A percentile compares a stretch with the other conserved stretches of the same genome.
Evolutionary conservation across 2,888 invertebrate species (phyloP).

Genomic region (Cabera pusaria): DNA sequence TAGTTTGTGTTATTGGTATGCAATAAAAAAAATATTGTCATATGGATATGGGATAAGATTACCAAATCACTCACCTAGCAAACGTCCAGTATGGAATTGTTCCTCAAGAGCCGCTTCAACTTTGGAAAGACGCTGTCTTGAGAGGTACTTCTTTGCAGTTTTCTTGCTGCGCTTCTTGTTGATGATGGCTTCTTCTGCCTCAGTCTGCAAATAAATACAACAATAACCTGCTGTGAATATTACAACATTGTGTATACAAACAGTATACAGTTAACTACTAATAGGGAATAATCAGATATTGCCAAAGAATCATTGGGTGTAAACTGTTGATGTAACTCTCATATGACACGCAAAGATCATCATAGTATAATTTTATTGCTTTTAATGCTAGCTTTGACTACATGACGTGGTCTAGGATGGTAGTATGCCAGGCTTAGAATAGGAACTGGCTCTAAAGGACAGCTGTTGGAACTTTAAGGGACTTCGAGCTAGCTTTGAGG

Average conservation of each 20-base stretch:
- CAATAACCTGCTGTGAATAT: conserved; percentile 1
- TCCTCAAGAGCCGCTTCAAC: conserved; percentile 97
- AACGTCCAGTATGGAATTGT: conserved; percentile 97
- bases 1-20: too few relatives aligned
- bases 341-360: conserved; percentile 84
- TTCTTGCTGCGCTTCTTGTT: conserved; percentile 98
- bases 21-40: too few relatives aligned
- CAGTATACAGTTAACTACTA: too few relatives aligned
- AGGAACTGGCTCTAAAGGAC: too few relatives aligned
- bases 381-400: too few relatives aligned
- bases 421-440: too few relatives aligned
- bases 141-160: conserved; percentile 95
- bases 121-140: conserved; percentile 95
- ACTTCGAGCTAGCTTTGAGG: too few relatives aligned
- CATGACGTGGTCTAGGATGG: too few relatives aligned
- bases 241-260: not conserved
- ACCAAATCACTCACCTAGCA: conserved; percentile 95
- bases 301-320: conserved; percentile 37
- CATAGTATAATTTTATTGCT: conserved; percentile 36
- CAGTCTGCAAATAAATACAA: conserved; percentile 83
- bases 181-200: conserved; percentile 96
- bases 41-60: too few relatives aligned
- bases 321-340: conserved; percentile 45
- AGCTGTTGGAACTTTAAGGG: too few relatives aligned
- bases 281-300: conserved; percentile 33